Percentiles rank a stretch among this genome's conserved stretches.
These are phyloP conservation scores for Thinocorus orbignyianus DNA, from an alignment of 2,113 vertebrate genomes.

Conservation along the genomic window DNA sequence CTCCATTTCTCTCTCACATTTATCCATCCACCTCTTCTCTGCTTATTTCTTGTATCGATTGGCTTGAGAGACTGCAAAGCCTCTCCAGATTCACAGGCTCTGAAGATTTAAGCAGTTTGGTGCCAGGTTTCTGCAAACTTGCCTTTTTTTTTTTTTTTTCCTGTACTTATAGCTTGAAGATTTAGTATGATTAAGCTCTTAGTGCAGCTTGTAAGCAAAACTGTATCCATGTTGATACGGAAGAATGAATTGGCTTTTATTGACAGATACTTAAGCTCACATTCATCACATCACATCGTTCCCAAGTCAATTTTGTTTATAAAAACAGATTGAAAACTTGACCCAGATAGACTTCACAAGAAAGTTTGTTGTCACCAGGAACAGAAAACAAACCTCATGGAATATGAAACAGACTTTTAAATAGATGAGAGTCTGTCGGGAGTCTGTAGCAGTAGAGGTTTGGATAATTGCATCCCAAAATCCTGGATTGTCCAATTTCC, in stretches of 20 bases:
- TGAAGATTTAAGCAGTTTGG: neutral
- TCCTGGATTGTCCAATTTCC: neutral
- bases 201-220: neutral
- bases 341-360: slow-evolving; percentile 39
- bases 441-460: neutral
- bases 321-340: slow-evolving; percentile 55
- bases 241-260: neutral
- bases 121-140: neutral
- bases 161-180: neutral
- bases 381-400: slow-evolving; percentile 25
- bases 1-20: neutral
- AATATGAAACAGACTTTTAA: neutral
- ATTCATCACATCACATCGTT: slow-evolving; percentile 8
- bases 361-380: slow-evolving; percentile 44
- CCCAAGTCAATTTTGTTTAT: slow-evolving; percentile 10
- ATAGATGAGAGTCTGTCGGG: neutral
- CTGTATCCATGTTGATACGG: neutral
- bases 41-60: neutral
- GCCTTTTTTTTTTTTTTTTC: neutral
- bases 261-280: slow-evolving; percentile 42
- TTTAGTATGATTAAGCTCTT: neutral
- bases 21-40: neutral
- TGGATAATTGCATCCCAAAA: neutral
- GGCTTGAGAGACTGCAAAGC: neutral
- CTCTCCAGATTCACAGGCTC: neutral